Percentiles rank a stretch among this genome's conserved stretches.
These are phyloP conservation scores for Pyrochroa serraticornis DNA, from an alignment of 2,888 invertebrate species.

Conservation along the genomic window DNA sequence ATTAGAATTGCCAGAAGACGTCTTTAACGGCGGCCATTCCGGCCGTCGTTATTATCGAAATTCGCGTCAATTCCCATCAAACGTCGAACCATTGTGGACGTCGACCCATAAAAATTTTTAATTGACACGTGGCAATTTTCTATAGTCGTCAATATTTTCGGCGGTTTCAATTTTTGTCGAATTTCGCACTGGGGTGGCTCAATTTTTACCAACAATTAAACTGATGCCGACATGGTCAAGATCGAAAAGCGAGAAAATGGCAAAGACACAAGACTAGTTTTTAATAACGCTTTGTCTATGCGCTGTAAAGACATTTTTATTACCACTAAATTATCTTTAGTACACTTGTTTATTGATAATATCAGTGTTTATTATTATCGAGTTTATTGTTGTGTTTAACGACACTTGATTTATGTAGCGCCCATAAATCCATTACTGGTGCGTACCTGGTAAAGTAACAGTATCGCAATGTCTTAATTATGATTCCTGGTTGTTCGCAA, in stretches of 20 bases:
- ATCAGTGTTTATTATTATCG: slow-evolving; percentile 27
- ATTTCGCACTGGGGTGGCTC: too few relatives aligned
- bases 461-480: too few relatives aligned
- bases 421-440: slow-evolving; percentile 14
- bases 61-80: too few relatives aligned
- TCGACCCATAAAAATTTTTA: too few relatives aligned
- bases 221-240: too few relatives aligned
- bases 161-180: too few relatives aligned
- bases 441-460: slow-evolving; percentile 14
- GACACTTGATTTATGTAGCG: slow-evolving; percentile 26
- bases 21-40: slow-evolving; percentile 1
- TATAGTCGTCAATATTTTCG: too few relatives aligned
- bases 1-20: slow-evolving; percentile 16
- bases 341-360: slow-evolving; percentile 28
- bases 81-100: too few relatives aligned
- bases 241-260: too few relatives aligned
- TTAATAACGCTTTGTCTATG: slow-evolving; percentile 10
- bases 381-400: slow-evolving; percentile 23
- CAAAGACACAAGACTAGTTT: neutral
- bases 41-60: neutral
- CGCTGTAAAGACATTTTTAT: slow-evolving; percentile 21
- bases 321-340: slow-evolving; percentile 26
- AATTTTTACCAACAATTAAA: too few relatives aligned
- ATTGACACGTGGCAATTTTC: too few relatives aligned
- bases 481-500: too few relatives aligned